Conservation (phyloP, 2,888 invertebrate genomes). For the Eupithecia tripunctaria region DNA sequence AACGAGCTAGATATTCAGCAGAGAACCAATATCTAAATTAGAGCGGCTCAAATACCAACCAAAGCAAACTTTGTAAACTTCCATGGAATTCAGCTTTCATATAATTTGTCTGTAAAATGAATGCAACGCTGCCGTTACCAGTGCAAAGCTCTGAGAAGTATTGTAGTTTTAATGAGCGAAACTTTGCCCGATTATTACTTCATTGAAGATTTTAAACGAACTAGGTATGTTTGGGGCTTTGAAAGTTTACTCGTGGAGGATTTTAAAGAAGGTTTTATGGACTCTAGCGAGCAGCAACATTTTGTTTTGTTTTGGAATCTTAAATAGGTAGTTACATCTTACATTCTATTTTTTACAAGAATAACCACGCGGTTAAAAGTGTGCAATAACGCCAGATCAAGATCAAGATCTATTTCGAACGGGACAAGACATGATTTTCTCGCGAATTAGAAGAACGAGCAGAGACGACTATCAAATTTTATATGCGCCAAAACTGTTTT, state of each 20-base stretch:
- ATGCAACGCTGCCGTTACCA: conserved; percentile 29
- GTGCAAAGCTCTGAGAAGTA: conserved; percentile 32
- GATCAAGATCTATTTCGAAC: too few species aligned
- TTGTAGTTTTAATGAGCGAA: conserved; percentile 40
- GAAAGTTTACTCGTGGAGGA: conserved; percentile 8
- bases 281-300: background rate
- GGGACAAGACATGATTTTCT: too few species aligned
- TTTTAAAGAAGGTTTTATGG: background rate
- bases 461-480: too few species aligned
- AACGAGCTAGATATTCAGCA: background rate
- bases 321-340: background rate
- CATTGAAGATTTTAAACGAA: conserved; percentile 30
- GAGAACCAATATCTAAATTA: conserved; percentile 6
- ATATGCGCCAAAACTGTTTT: too few species aligned
- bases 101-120: conserved; percentile 32
- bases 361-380: background rate
- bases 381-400: too few species aligned
- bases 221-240: conserved; percentile 14
- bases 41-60: conserved; percentile 14
- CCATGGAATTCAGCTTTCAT: conserved; percentile 24
- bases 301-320: background rate
- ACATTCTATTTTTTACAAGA: background rate
- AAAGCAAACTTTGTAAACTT: conserved; percentile 15
- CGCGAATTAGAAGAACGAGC: too few species aligned
- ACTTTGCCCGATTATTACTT: conserved; percentile 36